Evolutionary conservation across 2,797 vertebrate genomes (phyloP).

Genomic region (Spondyliosoma cantharus): DNA sequence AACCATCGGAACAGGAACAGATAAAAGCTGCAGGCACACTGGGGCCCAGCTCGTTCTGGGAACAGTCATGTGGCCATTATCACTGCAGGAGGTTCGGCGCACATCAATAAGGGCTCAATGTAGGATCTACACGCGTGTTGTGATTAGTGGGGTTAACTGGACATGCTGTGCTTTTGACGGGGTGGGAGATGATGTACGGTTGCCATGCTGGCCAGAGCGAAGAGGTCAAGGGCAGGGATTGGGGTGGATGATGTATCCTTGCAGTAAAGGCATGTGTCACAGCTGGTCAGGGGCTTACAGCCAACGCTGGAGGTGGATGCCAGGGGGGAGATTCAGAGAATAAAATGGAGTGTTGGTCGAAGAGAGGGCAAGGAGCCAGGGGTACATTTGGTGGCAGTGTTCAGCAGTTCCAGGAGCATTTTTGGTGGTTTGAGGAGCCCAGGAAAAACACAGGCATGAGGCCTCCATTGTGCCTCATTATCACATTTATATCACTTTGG

Average conservation of each 20-base stretch:
- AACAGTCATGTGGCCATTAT: conserved; percentile 12
- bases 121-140: conserved; percentile 2
- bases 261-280: conserved; percentile 29
- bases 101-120: neutral
- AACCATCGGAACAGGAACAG: conserved; percentile 15
- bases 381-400: neutral
- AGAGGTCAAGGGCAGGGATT: conserved; percentile 32
- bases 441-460: neutral
- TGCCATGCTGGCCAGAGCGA: neutral
- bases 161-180: neutral
- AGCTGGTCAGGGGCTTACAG: conserved; percentile 18
- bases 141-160: conserved; percentile 1
- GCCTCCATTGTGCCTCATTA: neutral
- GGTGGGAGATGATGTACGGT: conserved; percentile 8
- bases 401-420: neutral
- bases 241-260: conserved; percentile 12
- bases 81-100: conserved; percentile 8
- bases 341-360: neutral
- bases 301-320: neutral
- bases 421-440: neutral
- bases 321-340: neutral
- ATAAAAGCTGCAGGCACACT: neutral
- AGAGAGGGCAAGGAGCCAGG: neutral
- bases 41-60: neutral
- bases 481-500: too few species aligned